A percentile compares a stretch with the other conserved stretches of the same genome.
phyloP scores from a whole-genome alignment of 2,797 vertebrate species.

The Apogon hyalosoma region DNA sequence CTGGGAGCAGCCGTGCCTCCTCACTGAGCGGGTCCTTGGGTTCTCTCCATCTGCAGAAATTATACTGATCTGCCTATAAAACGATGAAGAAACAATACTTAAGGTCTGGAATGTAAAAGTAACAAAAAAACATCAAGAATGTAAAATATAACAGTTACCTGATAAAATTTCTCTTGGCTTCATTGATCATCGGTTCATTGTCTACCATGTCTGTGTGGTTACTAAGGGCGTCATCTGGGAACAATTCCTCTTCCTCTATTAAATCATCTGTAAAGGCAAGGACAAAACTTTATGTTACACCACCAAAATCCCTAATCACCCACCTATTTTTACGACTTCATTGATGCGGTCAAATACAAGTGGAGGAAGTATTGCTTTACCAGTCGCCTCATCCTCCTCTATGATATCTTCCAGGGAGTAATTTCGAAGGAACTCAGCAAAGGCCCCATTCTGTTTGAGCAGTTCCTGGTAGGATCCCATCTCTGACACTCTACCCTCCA shows the following conservation, averaged over 20 bases:
- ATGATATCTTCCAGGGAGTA: slow-evolving; percentile 86
- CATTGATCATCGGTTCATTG: slow-evolving; percentile 87
- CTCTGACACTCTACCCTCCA: slow-evolving; percentile 92
- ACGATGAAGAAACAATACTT: background rate
- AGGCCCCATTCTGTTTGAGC: slow-evolving; percentile 88
- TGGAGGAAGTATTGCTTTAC: slow-evolving; percentile 56
- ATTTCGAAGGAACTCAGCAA: slow-evolving; percentile 94
- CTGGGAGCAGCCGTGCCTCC: slow-evolving; percentile 81
- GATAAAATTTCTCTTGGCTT: slow-evolving; percentile 91
- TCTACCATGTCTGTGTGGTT: slow-evolving; percentile 91
- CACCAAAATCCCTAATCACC: background rate
- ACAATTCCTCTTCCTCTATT: slow-evolving; percentile 85
- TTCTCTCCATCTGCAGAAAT: slow-evolving; percentile 90
- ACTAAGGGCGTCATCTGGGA: slow-evolving; percentile 92
- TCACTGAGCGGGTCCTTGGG: slow-evolving; percentile 81
- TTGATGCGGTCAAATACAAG: fast-evolving
- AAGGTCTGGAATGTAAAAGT: no score
- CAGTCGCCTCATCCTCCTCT: slow-evolving; percentile 85
- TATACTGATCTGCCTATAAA: slow-evolving; percentile 90
- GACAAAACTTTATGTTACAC: background rate
- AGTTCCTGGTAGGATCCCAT: slow-evolving; percentile 93
- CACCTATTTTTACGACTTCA: background rate
- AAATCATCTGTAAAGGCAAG: slow-evolving; percentile 69
- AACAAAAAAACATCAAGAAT: background rate
- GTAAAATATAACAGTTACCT: slow-evolving; percentile 80